Base-by-base conservation (phyloP, 2,113 vertebrate species). In the Deroptyus accipitrinus region DNA sequence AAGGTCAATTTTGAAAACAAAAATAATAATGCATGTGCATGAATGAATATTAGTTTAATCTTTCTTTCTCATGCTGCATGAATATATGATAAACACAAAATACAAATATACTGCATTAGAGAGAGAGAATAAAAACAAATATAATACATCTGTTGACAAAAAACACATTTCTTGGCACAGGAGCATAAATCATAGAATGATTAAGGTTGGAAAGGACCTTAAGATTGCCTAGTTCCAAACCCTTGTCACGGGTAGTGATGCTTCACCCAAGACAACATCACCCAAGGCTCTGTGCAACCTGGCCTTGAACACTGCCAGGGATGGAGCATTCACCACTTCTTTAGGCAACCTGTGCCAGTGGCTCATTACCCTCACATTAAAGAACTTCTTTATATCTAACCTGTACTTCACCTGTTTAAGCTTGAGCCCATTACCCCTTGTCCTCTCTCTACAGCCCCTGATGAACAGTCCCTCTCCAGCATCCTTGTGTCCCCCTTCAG, bases 21-120 rank as follows among this genome's bases (percentile, higher is more conserved):
- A 27, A 83, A 35, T 13, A 55, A 70, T 44, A 83, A 67, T 0
- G 4, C 6, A 4, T 0, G 1, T 48, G 18, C 25, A 55, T 37
- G 44, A 70, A 62, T 55, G 3, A 51, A 13, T 18, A 27, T 22
- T 75, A 17, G 8, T 76, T 67, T 87, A 52, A 52, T 57, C 30
- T 76, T 86, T 72, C 57, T 83, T 75, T 33, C 23, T 73, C 51
- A 24, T 77, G 17, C 7, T 90, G 7, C 54, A 25, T 2, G 1
- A 42, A 22, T 15, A 44, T 16, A 6, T 18, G 18, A 83, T 57
- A 79, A 75, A 52, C 25, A 85, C 5, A 44, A 72, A 80, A n/a
- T 62, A 67, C 5, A 75, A 13, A 35, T 46, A 20, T 2, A 39
- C 6, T 42, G 35, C 15, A 35, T 44, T 48, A 35, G 20, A 74